Evolutionary conservation across 2,888 invertebrate genomes (phyloP), one percentile per base, ranked within the genome.

Genomic region (Andrena fulva): DNA sequence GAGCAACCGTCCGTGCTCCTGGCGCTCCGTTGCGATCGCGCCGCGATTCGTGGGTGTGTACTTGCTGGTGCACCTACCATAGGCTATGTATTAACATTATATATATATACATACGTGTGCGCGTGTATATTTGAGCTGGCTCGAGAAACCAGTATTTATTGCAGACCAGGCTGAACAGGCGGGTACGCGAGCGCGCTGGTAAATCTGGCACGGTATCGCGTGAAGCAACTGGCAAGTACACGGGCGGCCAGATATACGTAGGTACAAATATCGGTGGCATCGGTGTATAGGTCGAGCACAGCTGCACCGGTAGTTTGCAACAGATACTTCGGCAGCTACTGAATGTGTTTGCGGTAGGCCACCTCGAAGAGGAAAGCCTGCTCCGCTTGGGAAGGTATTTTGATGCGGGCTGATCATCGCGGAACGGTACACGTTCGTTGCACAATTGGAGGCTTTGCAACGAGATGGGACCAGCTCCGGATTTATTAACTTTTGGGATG

Each of bases 181-280:
- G 50, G 69, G 54, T 27, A 59, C 50, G 81, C 42, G 42, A 73
- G 56, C 50, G 31, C 73, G 72, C 78, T 75, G 81, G 80, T 84
- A 85, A 84, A 84, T 84, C 85, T 85, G 62, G 85, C 85, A 82
- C 84, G 78, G 74, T 85, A 78, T 81, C 84, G 84, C 85, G 84
- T 79, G 85, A 84, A 84, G 84, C 80, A 77, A 85, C 85, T 68
- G 73, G 82, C 84, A 72, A 79, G 79, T 82, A 84, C 84, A 84
- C 79, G 82, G 60, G 69, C 84, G 68, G 59, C 67, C 67, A 72
- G 82, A 79, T 84, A 69, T 68, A 73, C 76, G 84, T 79, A 73
- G 73, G 84, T 79, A 77, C 48, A 80, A 80, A 83, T 85, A 83
- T 84, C 83, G 84, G 84, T 84, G 74, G 76, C 83, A 83, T 84